These are phyloP conservation scores for Pipistrellus nathusii DNA, from an alignment of 2,797 vertebrate species.

Conservation along the genomic window DNA sequence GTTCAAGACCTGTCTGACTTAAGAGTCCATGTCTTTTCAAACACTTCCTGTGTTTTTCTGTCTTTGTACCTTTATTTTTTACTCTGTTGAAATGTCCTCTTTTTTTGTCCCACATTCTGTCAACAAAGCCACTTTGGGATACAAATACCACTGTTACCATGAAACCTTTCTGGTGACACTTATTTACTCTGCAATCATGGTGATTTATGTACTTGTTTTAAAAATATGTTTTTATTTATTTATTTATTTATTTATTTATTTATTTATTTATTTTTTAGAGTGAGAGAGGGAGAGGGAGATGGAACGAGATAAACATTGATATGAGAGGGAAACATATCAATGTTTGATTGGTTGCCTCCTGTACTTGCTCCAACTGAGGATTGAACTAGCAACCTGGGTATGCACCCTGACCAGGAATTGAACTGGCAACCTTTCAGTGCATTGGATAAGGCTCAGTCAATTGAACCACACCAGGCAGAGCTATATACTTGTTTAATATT, in stretches of 20 bases:
- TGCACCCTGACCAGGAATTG: neutral
- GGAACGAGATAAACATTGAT: neutral
- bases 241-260: neutral
- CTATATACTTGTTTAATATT: neutral
- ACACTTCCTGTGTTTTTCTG: neutral
- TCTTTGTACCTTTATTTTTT: constrained; percentile 43
- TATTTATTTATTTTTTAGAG: neutral
- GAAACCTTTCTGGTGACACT: neutral
- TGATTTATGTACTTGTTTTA: constrained; percentile 14
- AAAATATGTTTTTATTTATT: neutral
- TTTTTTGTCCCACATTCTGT: neutral
- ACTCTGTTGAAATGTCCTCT: constrained; percentile 11
- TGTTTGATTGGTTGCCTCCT: neutral
- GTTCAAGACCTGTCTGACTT: neutral
- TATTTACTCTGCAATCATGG: neutral
- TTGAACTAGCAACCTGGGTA: neutral
- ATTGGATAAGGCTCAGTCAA: neutral
- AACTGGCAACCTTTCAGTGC: neutral
- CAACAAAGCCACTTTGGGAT: constrained; percentile 24
- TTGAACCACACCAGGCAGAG: neutral
- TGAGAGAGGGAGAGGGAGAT: neutral
- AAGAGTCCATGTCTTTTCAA: neutral
- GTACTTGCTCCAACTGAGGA: neutral
- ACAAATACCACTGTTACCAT: neutral
- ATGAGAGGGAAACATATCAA: neutral